Conservation (phyloP, 2,113 vertebrate species). For the Rhea pennata region DNA sequence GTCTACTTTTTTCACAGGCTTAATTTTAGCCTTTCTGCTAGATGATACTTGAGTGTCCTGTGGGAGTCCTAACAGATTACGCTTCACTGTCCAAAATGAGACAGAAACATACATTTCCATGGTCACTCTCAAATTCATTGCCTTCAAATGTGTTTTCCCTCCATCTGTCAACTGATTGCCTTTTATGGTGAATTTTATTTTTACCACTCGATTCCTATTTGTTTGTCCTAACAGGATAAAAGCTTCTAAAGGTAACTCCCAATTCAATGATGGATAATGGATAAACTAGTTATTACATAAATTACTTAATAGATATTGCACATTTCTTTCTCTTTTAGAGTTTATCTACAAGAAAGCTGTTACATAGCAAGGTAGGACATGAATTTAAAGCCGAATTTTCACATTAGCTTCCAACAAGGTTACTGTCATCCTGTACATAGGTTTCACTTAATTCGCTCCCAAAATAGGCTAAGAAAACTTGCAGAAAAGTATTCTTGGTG, state of each 20-base stretch:
- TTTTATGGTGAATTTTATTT: background rate
- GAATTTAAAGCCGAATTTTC: constrained; percentile 1
- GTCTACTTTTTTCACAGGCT: background rate
- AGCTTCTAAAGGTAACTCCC: background rate
- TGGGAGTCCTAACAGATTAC: background rate
- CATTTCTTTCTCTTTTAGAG: background rate
- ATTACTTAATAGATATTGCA: background rate
- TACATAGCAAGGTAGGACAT: background rate
- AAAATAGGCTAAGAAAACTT: background rate
- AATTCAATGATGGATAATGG: background rate
- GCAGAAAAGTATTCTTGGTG: background rate
- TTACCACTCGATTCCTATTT: background rate
- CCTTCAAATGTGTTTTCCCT: background rate
- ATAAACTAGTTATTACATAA: background rate
- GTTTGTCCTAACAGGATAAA: background rate
- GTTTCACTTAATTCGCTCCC: background rate
- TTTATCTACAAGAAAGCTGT: background rate
- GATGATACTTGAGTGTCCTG: background rate
- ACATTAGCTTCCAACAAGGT: background rate
- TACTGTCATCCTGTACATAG: background rate
- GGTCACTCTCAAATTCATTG: background rate
- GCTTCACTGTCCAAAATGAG: background rate
- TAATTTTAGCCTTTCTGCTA: background rate
- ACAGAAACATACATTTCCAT: background rate
- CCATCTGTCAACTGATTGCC: background rate